Conservation (phyloP, 2,888 invertebrate species). For the Acronicta leporina region DNA sequence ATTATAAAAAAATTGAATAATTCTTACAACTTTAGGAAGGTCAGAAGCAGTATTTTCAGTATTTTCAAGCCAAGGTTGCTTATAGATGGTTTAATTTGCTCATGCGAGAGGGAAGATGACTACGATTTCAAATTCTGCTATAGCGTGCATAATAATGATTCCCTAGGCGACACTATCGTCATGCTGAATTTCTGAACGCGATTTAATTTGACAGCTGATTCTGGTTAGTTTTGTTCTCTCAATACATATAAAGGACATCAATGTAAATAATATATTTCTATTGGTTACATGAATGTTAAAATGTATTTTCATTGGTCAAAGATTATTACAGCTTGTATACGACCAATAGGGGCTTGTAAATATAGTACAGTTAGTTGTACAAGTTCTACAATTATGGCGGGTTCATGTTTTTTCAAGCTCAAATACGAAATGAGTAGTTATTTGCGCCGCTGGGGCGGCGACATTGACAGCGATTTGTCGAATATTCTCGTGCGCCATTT, state of each 20-base stretch:
- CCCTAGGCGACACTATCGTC: no score
- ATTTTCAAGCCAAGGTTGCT: no score
- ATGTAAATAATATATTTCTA: not conserved
- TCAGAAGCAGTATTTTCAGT: no score
- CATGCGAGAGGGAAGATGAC: no score
- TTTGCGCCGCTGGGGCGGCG: constrained; percentile 85
- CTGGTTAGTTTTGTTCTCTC: constrained; percentile 30
- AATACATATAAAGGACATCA: not conserved
- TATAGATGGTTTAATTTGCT: no score
- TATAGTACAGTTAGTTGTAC: constrained; percentile 60
- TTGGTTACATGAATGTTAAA: constrained; percentile 17
- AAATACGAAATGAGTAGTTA: constrained; percentile 86
- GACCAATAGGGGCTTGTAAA: constrained; percentile 46
- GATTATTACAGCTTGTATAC: rapidly evolving
- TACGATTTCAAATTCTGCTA: no score
- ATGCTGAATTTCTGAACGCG: constrained; percentile 39
- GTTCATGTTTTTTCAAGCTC: constrained; percentile 86
- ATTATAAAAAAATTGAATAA: no score
- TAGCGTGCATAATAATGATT: no score
- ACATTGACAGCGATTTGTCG: constrained; percentile 87
- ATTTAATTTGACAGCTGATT: constrained; percentile 42
- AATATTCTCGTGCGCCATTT: constrained; percentile 87
- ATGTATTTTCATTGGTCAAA: constrained; percentile 36
- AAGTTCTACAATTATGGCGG: constrained; percentile 82
- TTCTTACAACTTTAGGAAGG: no score